Evolutionary conservation across 2,113 vertebrate species (phyloP), one percentile per base, ranked within the genome.

Genomic region (Myotis yumanensis): DNA sequence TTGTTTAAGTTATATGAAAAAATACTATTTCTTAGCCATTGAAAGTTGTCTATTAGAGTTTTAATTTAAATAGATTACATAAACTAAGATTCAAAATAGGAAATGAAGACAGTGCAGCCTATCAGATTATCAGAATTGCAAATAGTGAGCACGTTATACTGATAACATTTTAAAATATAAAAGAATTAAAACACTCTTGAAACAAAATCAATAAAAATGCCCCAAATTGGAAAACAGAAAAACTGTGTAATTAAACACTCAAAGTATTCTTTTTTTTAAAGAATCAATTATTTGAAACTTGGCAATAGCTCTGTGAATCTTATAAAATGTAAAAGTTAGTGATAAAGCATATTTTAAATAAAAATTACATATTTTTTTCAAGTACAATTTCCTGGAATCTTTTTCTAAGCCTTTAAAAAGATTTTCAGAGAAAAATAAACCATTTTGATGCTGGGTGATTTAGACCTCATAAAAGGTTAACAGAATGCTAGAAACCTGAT

Each of bases 401-500:
- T 83, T 92, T 79, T 46, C 3, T 4, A 86, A 86, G 62, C 1
- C 11, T 86, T 95, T 73, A 51, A 80, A 89, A 89, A 43, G 23
- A 71, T 37, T 71, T 82, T 82, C 54, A 54, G 40, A 93, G 18
- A n/a, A 84, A 89, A 96, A 66, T 28, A 91, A 97, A 37, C 35
- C 16, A 69, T 76, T 59, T 83, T 32, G 28, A 68, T 85, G 80
- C 37, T 76, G 28, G 10, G 11, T 86, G 37, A 93, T 25, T 71
- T 77, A 64, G 48, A 72, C 17, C 30, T 81, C 37, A 57, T 54
- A 73, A 89, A 90, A 85, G n/a, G 52, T 93, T 89, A 93, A 83
- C 35, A 59, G 62, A 62, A 92, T 35, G 16, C 11, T 88, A 32
- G 46, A 88, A 95, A 28, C 25, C 9, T 83, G 54, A 83, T 73